Base-by-base conservation (phyloP, 2,888 invertebrate species). In the Machimus atricapillus region DNA sequence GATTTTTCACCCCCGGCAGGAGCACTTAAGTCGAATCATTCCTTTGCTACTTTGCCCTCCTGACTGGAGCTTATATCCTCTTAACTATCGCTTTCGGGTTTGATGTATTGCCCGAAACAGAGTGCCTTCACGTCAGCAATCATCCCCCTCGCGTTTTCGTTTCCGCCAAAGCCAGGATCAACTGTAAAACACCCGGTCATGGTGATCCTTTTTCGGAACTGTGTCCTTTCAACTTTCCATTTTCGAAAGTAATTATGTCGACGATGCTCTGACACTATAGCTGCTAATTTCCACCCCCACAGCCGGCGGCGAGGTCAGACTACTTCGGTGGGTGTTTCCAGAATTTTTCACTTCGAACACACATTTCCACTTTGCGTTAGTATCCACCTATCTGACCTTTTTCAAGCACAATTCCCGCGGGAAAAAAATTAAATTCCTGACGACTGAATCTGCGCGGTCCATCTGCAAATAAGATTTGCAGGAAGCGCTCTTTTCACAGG, bases 1-100 rank as follows among this genome's bases (percentile, higher is more conserved):
- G 40, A 43, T 43, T 78, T 43, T 78, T 78, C 40, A 40, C 23
- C 43, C 43, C 23, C 43, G 40, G 43, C n/a, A 23, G 40, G n/a
- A 78, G 78, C 78, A 78, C 78, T 78, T 78, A 78, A 78, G 78
- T 43, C 23, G 78, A 40, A 78, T 14, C 40, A 43, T n/a, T 78
- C 78, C 46, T 78, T 78, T 46, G 78, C 43, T 77, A 14, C 78
- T 2, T 40, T 66, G 66, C 66, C 19, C 37, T 77, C 40, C 77
- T 31, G 40, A 31, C 77, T 40, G 78, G 6, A 43, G 23, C 40
- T 78, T 78, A 34, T 46, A 78, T 78, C 78, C 78, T 43, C 78
- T 78, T 78, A 78, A 78, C 46, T 78, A 19, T 19, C 46, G 43
- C 40, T 78, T 19, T 78, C 40, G 27, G 66, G 66, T 43, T 43